phyloP scores from a whole-genome alignment of 2,888 invertebrate genomes.

The Andrena bucephala region DNA sequence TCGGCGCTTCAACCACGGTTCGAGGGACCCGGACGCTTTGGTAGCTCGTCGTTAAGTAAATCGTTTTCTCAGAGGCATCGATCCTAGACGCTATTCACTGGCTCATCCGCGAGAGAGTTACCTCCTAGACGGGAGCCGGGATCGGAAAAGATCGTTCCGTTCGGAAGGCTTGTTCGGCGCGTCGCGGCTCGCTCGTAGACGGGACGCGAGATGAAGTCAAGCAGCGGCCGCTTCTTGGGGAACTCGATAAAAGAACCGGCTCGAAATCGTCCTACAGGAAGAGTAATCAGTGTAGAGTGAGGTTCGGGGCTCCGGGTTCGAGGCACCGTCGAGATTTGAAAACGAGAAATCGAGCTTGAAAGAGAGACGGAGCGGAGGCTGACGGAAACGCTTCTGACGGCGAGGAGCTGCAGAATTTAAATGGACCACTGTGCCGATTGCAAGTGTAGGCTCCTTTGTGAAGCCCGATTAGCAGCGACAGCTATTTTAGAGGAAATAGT shows the following conservation, averaged over 20 bases:
- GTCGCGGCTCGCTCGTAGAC: neutral
- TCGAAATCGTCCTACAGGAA: neutral
- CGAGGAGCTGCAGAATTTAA: neutral
- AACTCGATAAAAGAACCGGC: constrained; percentile 6
- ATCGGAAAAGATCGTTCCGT: neutral
- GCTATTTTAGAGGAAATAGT: neutral
- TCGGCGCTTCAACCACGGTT: neutral
- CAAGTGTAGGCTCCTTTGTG: neutral
- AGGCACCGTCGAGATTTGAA: neutral
- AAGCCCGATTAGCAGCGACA: neutral
- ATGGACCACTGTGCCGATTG: neutral
- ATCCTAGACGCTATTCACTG: neutral
- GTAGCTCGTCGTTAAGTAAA: neutral
- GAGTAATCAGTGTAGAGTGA: constrained; percentile 2
- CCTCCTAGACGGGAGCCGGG: neutral
- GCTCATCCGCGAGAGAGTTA: neutral
- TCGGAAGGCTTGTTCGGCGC: neutral
- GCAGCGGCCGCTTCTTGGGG: neutral
- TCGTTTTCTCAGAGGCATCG: neutral
- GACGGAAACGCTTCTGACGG: neutral
- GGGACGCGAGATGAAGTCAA: neutral
- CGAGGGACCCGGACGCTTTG: neutral
- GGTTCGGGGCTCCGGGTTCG: neutral
- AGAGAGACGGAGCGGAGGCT: neutral
- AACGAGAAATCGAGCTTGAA: constrained; percentile 1